Evolutionary conservation across 2,797 vertebrate species (phyloP), one percentile per base, ranked within the genome.

Genomic region (Brachyalestes nurse): DNA sequence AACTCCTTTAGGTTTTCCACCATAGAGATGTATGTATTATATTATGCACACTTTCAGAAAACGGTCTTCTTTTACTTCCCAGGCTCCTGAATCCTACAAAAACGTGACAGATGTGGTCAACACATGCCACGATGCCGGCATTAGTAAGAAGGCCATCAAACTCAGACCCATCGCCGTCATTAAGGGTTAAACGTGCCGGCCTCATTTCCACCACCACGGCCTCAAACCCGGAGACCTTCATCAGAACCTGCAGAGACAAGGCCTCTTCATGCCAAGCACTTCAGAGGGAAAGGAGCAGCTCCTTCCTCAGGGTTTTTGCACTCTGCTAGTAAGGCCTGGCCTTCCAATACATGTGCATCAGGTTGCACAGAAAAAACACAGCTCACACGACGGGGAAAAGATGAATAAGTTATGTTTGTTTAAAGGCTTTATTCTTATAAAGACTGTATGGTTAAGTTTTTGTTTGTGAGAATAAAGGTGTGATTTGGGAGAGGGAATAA

Each of bases 1-100:
- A 28, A 28, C 42, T 2, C 5, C 5, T 45, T 5, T 45, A 45
- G 42, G 42, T 45, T 6, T 45, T 45, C 6, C 2, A 45, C 42
- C 42, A 45, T 45, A 9, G 42, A 6, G 1, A 45, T 45, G 28
- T 28, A 28, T 45, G 42, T 45, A 28, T 51, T 14, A 14, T 51
- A 1, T 53, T 61, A 28, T 13, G 25, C 58, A 23, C 28, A 34
- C 14, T 34, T 12, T 12, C 25, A 38, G 16, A 72, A 16, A 25
- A 19, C 14, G 12, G 0, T 58, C 1, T 49, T 34, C n/a, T 9
- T 55, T 8, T 72, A 0, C 34, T 13, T 45, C 5, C 61, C 87
- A 99, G 98, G 98, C 97, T 82, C 97, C 98, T 0, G 97, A 99
- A 79, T 99, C 98, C 8, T 99, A 99, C 51, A 99, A 99, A 87